phyloP scores from a whole-genome alignment of 2,797 vertebrate species.

The Novumbra hubbsi region DNA sequence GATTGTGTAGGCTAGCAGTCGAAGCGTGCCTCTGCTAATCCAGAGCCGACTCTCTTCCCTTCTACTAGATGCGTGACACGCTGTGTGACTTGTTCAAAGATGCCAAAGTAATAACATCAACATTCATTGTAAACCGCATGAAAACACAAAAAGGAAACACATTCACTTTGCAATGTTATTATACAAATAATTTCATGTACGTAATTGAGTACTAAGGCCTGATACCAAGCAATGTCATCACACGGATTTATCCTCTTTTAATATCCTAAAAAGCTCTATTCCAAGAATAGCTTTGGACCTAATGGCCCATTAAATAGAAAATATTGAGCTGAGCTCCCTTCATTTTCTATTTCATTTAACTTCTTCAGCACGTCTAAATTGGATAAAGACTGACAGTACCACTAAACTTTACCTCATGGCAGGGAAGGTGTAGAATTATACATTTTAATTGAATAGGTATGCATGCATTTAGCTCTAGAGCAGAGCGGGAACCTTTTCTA shows the following conservation, averaged over 20 bases:
- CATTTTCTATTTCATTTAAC: slow-evolving; percentile 70
- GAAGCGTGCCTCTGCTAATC: background rate
- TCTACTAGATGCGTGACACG: background rate
- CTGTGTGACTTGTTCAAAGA: background rate
- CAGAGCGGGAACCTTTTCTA: too few species aligned
- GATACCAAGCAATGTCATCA: background rate
- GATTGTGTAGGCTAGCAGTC: background rate
- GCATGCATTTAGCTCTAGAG: background rate
- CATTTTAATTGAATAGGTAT: background rate
- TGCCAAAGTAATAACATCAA: background rate
- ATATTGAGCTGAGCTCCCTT: slow-evolving; percentile 58
- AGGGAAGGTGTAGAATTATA: background rate
- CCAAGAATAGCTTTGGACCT: slow-evolving; percentile 58
- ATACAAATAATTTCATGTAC: background rate
- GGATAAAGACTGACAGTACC: slow-evolving; percentile 5
- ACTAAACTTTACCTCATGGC: slow-evolving; percentile 3
- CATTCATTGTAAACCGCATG: background rate
- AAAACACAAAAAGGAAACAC: background rate
- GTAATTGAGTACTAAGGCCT: background rate
- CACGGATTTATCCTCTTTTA: slow-evolving; percentile 29
- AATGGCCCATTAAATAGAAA: slow-evolving; percentile 74
- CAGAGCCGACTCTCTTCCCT: background rate
- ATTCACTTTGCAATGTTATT: background rate
- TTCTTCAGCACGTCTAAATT: slow-evolving; percentile 32
- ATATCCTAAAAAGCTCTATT: slow-evolving; percentile 52